phyloP scores from a whole-genome alignment of 2,797 vertebrate species.

The Babyrousa celebensis region DNA sequence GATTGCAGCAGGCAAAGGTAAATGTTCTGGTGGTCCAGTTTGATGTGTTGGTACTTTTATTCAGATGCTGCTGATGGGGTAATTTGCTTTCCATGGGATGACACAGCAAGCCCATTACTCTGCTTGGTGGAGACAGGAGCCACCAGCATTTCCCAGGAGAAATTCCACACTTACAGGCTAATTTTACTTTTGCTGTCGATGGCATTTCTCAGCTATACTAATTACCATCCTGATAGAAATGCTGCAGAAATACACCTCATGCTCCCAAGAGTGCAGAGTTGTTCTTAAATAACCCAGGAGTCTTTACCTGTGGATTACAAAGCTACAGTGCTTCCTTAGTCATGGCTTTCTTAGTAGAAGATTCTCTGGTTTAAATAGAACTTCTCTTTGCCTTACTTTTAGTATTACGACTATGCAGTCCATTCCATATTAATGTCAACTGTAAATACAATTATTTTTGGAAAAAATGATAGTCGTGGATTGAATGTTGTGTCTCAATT shows the following conservation, averaged over 20 bases:
- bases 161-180: constrained; percentile 76
- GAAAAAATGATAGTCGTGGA: constrained; percentile 11
- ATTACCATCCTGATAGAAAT: constrained; percentile 76
- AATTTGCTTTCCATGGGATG: constrained; percentile 30
- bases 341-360: constrained; percentile 20
- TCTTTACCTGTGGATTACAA: constrained; percentile 63
- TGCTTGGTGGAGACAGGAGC: constrained; percentile 51
- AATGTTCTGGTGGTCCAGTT: background rate
- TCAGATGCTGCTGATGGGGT: background rate
- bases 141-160: constrained; percentile 74
- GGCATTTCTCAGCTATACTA: constrained; percentile 74
- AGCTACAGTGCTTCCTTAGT: background rate
- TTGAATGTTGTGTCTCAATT: background rate
- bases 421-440: background rate
- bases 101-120: constrained; percentile 32
- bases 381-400: constrained; percentile 36
- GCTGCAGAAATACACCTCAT: constrained; percentile 67
- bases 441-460: constrained; percentile 42
- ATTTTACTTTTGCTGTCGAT: constrained; percentile 83
- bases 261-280: constrained; percentile 71
- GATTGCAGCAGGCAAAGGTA: background rate
- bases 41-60: background rate
- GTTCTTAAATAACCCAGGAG: constrained; percentile 76
- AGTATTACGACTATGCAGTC: background rate
- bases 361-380: constrained; percentile 14